Evolutionary conservation across 2,888 invertebrate genomes (phyloP).

Genomic region (Drosophila mimetica): DNA sequence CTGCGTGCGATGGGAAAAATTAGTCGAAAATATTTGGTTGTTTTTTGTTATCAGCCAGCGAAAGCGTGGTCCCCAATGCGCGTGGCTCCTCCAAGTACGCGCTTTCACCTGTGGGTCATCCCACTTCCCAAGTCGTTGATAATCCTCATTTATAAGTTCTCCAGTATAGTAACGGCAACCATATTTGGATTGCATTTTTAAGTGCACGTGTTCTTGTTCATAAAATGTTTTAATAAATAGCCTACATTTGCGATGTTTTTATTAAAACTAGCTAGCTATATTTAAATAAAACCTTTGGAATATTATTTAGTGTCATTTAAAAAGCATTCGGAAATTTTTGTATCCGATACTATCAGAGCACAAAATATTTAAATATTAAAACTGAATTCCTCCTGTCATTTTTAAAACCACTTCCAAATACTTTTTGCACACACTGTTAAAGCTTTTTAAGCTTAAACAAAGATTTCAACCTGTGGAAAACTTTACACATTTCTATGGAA

Average conservation of each 20-base stretch:
- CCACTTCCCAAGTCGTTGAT: slow-evolving; percentile 18
- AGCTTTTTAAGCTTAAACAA: slow-evolving; percentile 29
- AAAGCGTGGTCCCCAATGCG: slow-evolving; percentile 24
- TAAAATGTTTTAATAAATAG: background rate
- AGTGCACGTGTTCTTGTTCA: background rate
- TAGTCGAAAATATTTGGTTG: background rate
- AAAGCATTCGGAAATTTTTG: too few relatives aligned
- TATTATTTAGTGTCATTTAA: too few relatives aligned
- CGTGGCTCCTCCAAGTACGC: slow-evolving; percentile 5
- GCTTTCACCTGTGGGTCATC: slow-evolving; percentile 28
- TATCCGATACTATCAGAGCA: too few relatives aligned
- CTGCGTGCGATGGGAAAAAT: slow-evolving; percentile 12
- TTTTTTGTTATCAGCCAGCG: slow-evolving; percentile 26
- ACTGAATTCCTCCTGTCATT: too few relatives aligned
- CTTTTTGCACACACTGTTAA: slow-evolving; percentile 16
- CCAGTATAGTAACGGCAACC: background rate
- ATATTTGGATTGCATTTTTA: background rate
- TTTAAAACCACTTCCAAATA: too few relatives aligned
- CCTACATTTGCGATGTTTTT: too few relatives aligned
- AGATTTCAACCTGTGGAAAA: slow-evolving; percentile 21
- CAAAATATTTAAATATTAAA: too few relatives aligned
- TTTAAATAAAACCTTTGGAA: too few relatives aligned
- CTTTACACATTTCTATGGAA: background rate
- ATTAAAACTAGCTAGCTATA: too few relatives aligned
- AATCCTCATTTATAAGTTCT: background rate